Base-by-base conservation (phyloP, 1,140 invertebrate species). In the Eurytemora carolleeae region DNA sequence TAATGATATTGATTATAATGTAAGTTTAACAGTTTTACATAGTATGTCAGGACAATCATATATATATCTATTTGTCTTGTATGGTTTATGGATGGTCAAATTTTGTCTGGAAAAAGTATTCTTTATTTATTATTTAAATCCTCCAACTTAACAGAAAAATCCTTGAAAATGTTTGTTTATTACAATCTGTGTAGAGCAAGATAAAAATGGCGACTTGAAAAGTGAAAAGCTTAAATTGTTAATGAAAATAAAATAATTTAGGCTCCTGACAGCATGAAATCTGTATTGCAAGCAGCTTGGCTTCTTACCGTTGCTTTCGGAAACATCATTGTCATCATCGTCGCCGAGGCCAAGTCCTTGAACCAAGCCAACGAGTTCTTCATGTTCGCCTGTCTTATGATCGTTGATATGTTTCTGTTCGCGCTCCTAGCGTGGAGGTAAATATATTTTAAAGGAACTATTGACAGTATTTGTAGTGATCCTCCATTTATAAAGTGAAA, bases 241-340 rank as follows among this genome's bases (percentile, higher is more conserved):
- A 60, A 0, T 17, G 3, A 12, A 61, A 12, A 24, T 24, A 55
- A 24, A n/a, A 55, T 58, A 18, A 31, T 59, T 82, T 82, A 94
- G 77, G 85, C 90, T 0, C 91, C 91, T 0, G 70, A 74, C n/a
- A 84, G 80, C 63, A 93, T 96, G 89, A 95, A 92, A 69, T 87
- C 90, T 0, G 79, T 97, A 0, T 70, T 98, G 22, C 84, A 88
- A 69, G 87, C 92, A 2, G 78, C 80, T 1, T 97, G 89, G 86
- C 74, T 93, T 23, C 70, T 96, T 0, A 92, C 89, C 0, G 84
- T 85, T 3, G 87, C 92, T 0, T 77, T 91, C 68, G 93, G 93
- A 20, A 94, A 97, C 72, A 71, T 94, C 2, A 80, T 97, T 58
- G 86, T 89, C 3, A 82, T 95, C 1, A 79, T 95, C 21, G 78